Conservation (phyloP, 1,140 invertebrate species). For the Pachypeltis micranthus region DNA sequence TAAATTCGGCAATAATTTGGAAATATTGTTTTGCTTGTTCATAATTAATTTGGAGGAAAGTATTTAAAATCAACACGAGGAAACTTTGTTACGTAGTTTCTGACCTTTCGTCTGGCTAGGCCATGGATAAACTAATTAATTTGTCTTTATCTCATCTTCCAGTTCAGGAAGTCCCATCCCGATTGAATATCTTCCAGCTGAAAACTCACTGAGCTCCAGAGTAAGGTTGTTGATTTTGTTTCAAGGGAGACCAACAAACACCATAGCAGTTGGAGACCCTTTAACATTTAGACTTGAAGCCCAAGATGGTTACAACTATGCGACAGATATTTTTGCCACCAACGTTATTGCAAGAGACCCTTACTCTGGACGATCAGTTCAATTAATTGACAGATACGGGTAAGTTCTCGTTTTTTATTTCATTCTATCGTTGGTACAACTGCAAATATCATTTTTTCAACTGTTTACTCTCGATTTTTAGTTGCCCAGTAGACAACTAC, state of each 20-base stretch:
- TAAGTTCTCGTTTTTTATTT: conserved; percentile 35
- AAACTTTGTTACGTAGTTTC: no score
- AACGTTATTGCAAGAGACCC: conserved; percentile 89
- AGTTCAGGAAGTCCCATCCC: conserved; percentile 77
- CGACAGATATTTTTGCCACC: conserved; percentile 81
- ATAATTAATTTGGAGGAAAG: no score
- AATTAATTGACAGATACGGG: conserved; percentile 80
- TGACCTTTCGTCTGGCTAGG: no score
- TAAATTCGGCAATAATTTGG: no score
- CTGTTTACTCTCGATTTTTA: conserved; percentile 32
- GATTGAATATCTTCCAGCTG: conserved; percentile 79
- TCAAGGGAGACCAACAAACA: conserved; percentile 79
- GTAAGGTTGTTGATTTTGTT: conserved; percentile 75
- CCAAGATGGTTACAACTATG: conserved; percentile 77
- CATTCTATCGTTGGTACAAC: neutral
- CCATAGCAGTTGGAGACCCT: conserved; percentile 87
- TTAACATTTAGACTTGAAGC: conserved; percentile 79
- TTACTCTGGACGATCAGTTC: conserved; percentile 77
- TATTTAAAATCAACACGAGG: no score
- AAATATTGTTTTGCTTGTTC: no score
- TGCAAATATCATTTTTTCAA: conserved; percentile 13
- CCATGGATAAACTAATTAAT: no score
- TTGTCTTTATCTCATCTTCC: conserved; percentile 11
- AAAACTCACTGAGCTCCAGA: conserved; percentile 77
- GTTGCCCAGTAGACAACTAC: conserved; percentile 80